Evolutionary conservation across 2,888 invertebrate species (phyloP).

Genomic region (Leistus spinibarbis): DNA sequence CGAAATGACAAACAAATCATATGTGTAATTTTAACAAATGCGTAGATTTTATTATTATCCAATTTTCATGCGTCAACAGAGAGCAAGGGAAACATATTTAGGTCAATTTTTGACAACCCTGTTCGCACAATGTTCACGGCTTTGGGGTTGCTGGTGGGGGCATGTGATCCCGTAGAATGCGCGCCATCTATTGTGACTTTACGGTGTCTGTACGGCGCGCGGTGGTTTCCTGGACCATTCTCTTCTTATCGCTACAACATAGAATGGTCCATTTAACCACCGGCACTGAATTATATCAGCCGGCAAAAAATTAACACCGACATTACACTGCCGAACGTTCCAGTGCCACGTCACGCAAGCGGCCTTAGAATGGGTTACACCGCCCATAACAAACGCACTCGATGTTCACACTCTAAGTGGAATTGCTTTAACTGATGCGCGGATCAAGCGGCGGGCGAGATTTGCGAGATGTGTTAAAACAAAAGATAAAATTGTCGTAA

Average conservation of each 20-base stretch:
- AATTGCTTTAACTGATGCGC: not conserved
- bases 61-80: not conserved
- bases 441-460: conserved; percentile 6
- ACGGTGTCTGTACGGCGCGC: conserved; percentile 25
- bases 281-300: conserved; percentile 41
- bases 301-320: conserved; percentile 42
- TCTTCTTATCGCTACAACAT: conserved; percentile 40
- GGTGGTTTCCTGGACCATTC: conserved; percentile 34
- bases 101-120: conserved; percentile 25
- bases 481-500: conserved; percentile 21
- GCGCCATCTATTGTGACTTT: conserved; percentile 37
- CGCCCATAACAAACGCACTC: conserved; percentile 40
- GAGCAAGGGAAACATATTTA: not conserved
- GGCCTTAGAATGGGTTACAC: conserved; percentile 44
- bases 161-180: not conserved
- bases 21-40: too few relatives aligned
- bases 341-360: conserved; percentile 47
- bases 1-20: too few relatives aligned
- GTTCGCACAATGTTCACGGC: not conserved
- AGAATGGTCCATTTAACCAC: conserved; percentile 38
- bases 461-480: conserved; percentile 24
- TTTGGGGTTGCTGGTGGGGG: conserved; percentile 29
- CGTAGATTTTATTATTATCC: not conserved
- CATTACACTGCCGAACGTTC: conserved; percentile 46
- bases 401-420: conserved; percentile 10